Conservation (phyloP, 2,888 invertebrate genomes). For the Heliconius erato region DNA sequence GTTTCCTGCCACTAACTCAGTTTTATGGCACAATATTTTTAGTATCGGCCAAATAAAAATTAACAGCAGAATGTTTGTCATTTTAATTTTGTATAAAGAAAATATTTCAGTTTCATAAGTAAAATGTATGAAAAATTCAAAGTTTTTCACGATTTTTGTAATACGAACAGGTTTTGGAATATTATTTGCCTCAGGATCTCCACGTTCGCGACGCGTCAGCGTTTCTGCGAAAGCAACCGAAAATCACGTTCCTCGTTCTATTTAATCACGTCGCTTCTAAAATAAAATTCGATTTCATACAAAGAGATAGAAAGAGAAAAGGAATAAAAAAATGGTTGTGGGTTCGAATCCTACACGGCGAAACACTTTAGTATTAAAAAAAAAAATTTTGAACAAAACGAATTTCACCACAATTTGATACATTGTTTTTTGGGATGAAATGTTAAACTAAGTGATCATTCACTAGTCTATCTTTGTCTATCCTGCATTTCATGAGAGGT, state of each 20-base stretch:
- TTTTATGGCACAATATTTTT: constrained; percentile 1
- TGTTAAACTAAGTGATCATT: no score
- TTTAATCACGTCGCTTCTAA: constrained; percentile 67
- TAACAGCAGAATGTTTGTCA: neutral
- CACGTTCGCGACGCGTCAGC: constrained; percentile 47
- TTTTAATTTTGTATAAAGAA: neutral
- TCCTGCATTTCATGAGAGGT: constrained; percentile 38
- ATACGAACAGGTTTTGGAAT: constrained; percentile 50
- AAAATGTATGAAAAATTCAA: constrained; percentile 15
- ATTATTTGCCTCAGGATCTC: constrained; percentile 37
- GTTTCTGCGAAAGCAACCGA: constrained; percentile 51
- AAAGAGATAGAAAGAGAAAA: constrained; percentile 52
- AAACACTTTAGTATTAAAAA: no score
- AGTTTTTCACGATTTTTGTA: constrained; percentile 15
- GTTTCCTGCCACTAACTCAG: constrained; percentile 15
- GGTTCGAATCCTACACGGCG: neutral
- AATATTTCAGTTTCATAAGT: neutral
- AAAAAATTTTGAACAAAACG: no score
- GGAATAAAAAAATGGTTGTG: neutral
- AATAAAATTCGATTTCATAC: constrained; percentile 66
- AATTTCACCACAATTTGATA: no score
- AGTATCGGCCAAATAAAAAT: neutral
- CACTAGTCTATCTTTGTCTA: neutral
- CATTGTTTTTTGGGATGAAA: no score
- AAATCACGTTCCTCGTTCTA: constrained; percentile 67